Evolutionary conservation across 2,888 invertebrate genomes (phyloP).

Genomic region (Acleris holmiana): DNA sequence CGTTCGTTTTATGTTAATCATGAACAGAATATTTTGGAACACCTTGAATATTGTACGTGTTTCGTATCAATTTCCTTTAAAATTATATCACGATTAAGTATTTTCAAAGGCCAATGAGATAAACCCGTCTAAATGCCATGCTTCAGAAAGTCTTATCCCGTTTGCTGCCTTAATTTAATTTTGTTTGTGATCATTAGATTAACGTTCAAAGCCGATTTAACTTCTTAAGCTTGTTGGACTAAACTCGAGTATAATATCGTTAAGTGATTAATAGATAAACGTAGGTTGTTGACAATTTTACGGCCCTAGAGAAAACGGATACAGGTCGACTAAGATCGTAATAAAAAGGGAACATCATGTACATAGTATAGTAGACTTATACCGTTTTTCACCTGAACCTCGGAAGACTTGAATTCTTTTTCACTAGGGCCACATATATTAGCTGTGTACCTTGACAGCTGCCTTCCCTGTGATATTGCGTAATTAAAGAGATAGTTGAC

Average conservation of each 20-base stretch:
- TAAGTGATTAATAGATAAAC: background rate
- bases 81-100: constrained; percentile 1
- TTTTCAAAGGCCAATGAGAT: constrained; percentile 8
- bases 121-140: constrained; percentile 1
- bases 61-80: background rate
- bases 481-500: constrained; percentile 20
- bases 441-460: constrained; percentile 19
- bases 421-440: background rate
- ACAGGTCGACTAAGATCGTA: no score
- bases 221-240: background rate
- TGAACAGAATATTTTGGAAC: constrained; percentile 16
- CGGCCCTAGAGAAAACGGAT: no score
- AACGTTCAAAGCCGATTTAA: constrained; percentile 12
- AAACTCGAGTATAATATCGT: background rate
- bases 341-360: no score
- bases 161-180: background rate
- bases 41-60: constrained; percentile 8
- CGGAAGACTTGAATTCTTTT: no score
- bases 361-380: no score
- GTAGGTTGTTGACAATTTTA: background rate
- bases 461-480: constrained; percentile 13
- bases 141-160: constrained; percentile 10
- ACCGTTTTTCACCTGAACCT: no score
- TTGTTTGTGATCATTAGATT: constrained; percentile 25
- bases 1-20: constrained; percentile 4